A percentile compares a stretch with the other conserved stretches of the same genome.
Evolutionary conservation across 2,888 invertebrate species (phyloP).

Genomic region (Reticulitermes lucifugus): DNA sequence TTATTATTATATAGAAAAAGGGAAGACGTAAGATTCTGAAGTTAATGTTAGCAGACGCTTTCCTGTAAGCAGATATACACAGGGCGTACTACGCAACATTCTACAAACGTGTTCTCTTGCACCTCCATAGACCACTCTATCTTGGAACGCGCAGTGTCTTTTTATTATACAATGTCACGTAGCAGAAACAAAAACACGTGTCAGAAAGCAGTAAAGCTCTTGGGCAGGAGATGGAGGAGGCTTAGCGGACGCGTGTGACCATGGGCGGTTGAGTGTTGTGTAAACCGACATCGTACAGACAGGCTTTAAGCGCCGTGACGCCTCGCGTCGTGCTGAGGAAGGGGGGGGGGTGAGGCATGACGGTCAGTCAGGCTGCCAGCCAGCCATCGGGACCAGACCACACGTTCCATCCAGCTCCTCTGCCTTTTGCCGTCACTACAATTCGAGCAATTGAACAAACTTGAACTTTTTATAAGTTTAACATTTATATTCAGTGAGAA

Average conservation of each 20-base stretch:
- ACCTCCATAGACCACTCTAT: constrained; percentile 5
- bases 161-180: constrained; percentile 42
- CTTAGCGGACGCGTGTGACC: constrained; percentile 37
- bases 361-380: no score
- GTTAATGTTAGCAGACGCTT: no score
- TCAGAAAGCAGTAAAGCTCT: constrained; percentile 41
- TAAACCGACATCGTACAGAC: constrained; percentile 21
- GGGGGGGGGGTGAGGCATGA: not conserved
- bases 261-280: constrained; percentile 35
- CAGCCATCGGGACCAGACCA: no score
- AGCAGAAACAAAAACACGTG: constrained; percentile 43
- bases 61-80: no score
- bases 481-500: not conserved
- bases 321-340: not conserved
- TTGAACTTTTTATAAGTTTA: not conserved
- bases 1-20: no score
- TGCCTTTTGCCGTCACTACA: not conserved
- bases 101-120: no score
- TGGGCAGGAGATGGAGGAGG: constrained; percentile 21
- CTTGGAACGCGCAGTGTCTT: constrained; percentile 15
- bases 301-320: not conserved
- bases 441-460: not conserved
- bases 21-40: no score
- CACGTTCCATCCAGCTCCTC: not conserved
- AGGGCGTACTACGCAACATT: no score